These are phyloP conservation scores for Ctenodactylus gundi DNA, from an alignment of 2,113 vertebrate species.

Conservation along the genomic window DNA sequence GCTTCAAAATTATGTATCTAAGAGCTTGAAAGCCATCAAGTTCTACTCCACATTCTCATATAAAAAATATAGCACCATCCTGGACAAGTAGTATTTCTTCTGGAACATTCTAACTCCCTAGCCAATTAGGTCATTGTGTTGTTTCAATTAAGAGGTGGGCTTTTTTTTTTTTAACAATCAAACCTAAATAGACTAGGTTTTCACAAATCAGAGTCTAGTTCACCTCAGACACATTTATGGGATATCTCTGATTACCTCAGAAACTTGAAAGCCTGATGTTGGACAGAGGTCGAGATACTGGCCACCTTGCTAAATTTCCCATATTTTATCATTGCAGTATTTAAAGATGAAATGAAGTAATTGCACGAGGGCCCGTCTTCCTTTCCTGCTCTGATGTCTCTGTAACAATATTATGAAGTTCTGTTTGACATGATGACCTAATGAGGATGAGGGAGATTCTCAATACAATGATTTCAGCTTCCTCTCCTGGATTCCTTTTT, in stretches of 20 bases:
- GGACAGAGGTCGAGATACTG: not conserved
- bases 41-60: not conserved
- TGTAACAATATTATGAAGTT: slow-evolving; percentile 60
- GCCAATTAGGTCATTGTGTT: not conserved
- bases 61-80: not conserved
- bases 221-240: not conserved
- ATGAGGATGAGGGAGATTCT: slow-evolving; percentile 21
- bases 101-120: slow-evolving; percentile 4
- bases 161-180: not conserved
- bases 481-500: not conserved
- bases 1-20: not conserved
- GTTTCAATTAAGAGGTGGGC: not conserved
- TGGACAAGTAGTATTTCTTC: slow-evolving; percentile 8
- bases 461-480: not conserved
- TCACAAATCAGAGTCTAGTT: not conserved
- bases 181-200: not conserved
- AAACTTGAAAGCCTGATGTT: not conserved
- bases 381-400: slow-evolving; percentile 33
- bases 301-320: slow-evolving; percentile 9
- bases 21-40: not conserved
- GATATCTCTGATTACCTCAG: not conserved
- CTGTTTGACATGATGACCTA: slow-evolving; percentile 45
- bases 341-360: slow-evolving; percentile 31
- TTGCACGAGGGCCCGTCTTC: slow-evolving; percentile 36
- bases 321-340: slow-evolving; percentile 37